These are phyloP conservation scores for Chaenogobius annularis DNA, from an alignment of 2,113 vertebrate species.

Conservation along the genomic window DNA sequence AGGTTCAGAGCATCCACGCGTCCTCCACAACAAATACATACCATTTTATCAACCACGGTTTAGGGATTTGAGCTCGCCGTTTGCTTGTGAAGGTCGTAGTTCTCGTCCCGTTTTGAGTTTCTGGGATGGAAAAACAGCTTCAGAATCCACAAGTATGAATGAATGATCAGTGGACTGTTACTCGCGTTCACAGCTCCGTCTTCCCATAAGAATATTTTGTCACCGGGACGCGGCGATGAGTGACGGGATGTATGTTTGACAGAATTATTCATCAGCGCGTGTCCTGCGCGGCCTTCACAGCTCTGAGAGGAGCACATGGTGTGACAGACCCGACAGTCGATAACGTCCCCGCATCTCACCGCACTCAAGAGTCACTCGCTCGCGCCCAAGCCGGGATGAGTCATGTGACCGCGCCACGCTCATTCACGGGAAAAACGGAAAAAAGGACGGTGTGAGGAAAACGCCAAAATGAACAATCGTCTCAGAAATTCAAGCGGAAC, in stretches of 20 bases:
- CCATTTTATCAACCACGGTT: too few species aligned
- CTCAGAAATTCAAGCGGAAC: too few species aligned
- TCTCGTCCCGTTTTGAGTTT: too few species aligned
- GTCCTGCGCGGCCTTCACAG: slow-evolving; percentile 27
- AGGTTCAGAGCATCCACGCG: too few species aligned
- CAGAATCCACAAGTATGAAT: background rate
- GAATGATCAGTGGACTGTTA: background rate
- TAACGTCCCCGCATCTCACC: slow-evolving; percentile 11
- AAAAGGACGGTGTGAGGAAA: background rate
- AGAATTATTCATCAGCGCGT: background rate
- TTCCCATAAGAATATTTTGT: background rate
- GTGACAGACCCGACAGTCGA: slow-evolving; percentile 12
- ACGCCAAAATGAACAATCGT: too few species aligned
- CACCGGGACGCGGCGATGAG: background rate
- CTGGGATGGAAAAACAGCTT: too few species aligned
- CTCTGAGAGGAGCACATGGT: slow-evolving; percentile 21
- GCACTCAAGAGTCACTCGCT: background rate
- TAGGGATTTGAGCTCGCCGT: too few species aligned
- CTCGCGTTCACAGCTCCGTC: background rate
- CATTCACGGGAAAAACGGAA: background rate
- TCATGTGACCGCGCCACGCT: background rate
- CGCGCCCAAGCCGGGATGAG: background rate
- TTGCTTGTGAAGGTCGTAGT: too few species aligned
- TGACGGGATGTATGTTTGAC: background rate
- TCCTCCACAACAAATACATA: too few species aligned